A percentile compares a stretch with the other conserved stretches of the same genome.
phyloP scores from a whole-genome alignment of 1,140 invertebrate species.

The Heliconius eleuchia region DNA sequence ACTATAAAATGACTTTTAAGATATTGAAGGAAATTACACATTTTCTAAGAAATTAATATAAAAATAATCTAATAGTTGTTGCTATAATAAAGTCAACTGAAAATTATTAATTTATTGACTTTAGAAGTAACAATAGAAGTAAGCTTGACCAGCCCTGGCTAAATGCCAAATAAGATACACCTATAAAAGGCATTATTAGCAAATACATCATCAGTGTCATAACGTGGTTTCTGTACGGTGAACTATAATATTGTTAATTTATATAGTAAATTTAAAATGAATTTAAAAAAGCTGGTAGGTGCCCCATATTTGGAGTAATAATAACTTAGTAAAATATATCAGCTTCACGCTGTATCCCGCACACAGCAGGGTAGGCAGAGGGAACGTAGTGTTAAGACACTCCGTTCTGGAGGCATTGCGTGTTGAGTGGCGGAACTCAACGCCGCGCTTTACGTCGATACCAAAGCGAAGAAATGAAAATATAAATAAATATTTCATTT shows the following conservation, averaged over 20 bases:
- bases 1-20: neutral
- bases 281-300: neutral
- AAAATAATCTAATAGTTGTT: neutral
- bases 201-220: slow-evolving; percentile 44
- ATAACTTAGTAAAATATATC: too few relatives aligned
- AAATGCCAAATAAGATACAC: slow-evolving; percentile 42
- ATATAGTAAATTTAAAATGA: neutral
- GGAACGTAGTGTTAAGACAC: too few relatives aligned
- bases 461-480: too few relatives aligned
- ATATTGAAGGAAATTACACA: neutral
- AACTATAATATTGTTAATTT: neutral
- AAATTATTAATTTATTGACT: neutral
- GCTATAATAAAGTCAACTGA: neutral
- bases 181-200: slow-evolving; percentile 56
- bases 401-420: too few relatives aligned
- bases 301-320: neutral
- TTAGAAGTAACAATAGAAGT: slow-evolving; percentile 27
- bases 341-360: too few relatives aligned
- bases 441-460: too few relatives aligned
- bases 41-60: neutral
- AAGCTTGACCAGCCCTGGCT: slow-evolving; percentile 49
- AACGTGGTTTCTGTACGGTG: neutral
- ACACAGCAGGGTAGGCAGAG: too few relatives aligned
- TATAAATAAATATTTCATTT: too few relatives aligned
- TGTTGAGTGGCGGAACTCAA: too few relatives aligned